phyloP scores from a whole-genome alignment of 2,113 vertebrate species.

The Lagopus leucura region DNA sequence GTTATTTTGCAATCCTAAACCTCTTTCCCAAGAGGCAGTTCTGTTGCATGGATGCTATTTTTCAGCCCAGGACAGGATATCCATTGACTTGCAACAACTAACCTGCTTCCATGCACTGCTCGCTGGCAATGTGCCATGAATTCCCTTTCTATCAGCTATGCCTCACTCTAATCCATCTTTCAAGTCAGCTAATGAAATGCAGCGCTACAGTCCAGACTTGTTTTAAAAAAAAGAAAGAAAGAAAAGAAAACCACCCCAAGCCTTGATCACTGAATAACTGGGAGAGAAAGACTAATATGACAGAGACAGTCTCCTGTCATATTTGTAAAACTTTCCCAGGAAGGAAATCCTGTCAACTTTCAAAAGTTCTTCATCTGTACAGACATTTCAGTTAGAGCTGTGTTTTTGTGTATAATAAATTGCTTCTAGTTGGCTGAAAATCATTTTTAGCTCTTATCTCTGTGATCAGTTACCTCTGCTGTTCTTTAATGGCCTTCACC shows the following conservation, averaged over 20 bases:
- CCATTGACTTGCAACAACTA: conserved; percentile 2
- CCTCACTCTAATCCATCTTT: conserved; percentile 53
- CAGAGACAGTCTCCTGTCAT: background rate
- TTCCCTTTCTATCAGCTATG: background rate
- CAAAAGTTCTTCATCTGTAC: conserved; percentile 66
- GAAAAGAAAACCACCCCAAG: background rate
- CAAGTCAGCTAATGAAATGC: conserved; percentile 31
- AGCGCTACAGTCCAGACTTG: background rate
- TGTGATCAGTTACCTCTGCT: conserved; percentile 79
- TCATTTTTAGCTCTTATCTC: conserved; percentile 80
- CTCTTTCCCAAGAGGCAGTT: background rate
- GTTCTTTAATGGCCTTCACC: conserved; percentile 87
- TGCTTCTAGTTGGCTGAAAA: conserved; percentile 82
- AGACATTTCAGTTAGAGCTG: conserved; percentile 71
- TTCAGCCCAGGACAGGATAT: background rate
- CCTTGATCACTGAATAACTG: background rate
- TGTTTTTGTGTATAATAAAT: conserved; percentile 82
- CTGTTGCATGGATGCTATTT: background rate
- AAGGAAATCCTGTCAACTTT: conserved; percentile 70
- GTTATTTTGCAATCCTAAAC: background rate
- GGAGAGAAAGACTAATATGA: background rate
- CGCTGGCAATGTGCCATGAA: background rate
- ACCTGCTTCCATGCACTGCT: background rate
- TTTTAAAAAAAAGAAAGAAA: background rate
- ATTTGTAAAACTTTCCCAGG: conserved; percentile 57